Conservation (phyloP, 2,113 vertebrate species). For the Epinephelus lanceolatus region DNA sequence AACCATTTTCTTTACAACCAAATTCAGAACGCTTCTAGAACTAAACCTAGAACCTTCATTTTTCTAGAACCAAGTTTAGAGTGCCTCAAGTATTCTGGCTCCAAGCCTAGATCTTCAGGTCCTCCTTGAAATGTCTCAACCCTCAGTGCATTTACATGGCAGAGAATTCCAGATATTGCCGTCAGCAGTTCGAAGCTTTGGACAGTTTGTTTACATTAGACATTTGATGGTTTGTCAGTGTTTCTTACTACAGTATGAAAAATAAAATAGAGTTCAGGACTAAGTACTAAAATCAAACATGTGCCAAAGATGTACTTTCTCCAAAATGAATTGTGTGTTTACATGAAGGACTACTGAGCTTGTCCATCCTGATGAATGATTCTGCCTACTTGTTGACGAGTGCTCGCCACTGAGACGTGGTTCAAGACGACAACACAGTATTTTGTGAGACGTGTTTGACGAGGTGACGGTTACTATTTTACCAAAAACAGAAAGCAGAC, state of each 20-base stretch:
- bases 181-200: not conserved
- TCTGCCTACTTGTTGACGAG: not conserved
- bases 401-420: not conserved
- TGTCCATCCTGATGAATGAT: not conserved
- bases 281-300: not conserved
- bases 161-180: conserved; percentile 12
- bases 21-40: not conserved
- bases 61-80: conserved; percentile 7
- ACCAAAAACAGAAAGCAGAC: conserved; percentile 9
- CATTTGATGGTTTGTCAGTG: not conserved
- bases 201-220: conserved; percentile 35
- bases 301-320: conserved; percentile 15
- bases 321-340: conserved; percentile 14
- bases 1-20: not conserved
- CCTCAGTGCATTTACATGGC: conserved; percentile 81
- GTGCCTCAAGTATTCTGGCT: not conserved
- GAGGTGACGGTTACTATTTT: conserved; percentile 15
- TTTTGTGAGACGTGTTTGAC: conserved; percentile 11
- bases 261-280: not conserved
- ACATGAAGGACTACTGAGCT: conserved; percentile 30
- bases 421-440: conserved; percentile 16
- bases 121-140: conserved; percentile 13
- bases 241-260: not conserved
- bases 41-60: not conserved
- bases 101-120: not conserved